Percentiles rank a stretch among this genome's conserved stretches.
Conservation (phyloP, 2,888 invertebrate genomes). For the Bimastos eiseni region DNA sequence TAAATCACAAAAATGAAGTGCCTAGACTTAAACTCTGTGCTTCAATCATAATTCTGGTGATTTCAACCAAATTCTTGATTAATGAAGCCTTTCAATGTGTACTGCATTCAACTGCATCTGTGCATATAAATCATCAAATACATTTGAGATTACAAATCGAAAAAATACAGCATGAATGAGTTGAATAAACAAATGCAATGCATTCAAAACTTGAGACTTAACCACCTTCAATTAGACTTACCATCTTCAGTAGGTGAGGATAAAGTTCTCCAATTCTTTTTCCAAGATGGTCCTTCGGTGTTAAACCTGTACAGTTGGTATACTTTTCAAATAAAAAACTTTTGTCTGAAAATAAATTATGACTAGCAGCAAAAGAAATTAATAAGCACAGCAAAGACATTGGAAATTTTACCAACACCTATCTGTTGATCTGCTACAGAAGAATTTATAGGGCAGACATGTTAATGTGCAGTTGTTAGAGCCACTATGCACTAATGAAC, state of each 20-base stretch:
- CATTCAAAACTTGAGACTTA: slow-evolving; percentile 57
- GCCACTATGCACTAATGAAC: too few species aligned
- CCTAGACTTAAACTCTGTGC: not conserved
- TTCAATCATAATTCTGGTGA: not conserved
- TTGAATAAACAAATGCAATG: not conserved
- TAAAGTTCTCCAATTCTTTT: slow-evolving; percentile 81
- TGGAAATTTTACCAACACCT: too few species aligned
- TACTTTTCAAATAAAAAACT: not conserved
- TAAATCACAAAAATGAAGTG: not conserved
- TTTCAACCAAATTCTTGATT: not conserved
- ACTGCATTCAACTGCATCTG: not conserved
- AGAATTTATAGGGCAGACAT: too few species aligned
- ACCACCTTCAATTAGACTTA: too few species aligned
- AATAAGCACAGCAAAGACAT: too few species aligned
- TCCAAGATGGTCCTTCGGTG: slow-evolving; percentile 76
- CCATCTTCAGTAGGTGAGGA: slow-evolving; percentile 83
- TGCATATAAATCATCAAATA: not conserved
- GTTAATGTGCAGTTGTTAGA: too few species aligned
- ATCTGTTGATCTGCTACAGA: too few species aligned
- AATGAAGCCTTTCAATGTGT: not conserved
- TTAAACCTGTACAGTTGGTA: not conserved
- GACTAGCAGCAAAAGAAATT: not conserved
- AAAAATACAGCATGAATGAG: too few species aligned
- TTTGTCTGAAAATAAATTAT: not conserved
- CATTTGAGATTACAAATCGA: too few species aligned